A percentile compares a stretch with the other conserved stretches of the same genome.
Evolutionary conservation across 2,113 vertebrate species (phyloP).

Genomic region (Tenrec ecaudatus): DNA sequence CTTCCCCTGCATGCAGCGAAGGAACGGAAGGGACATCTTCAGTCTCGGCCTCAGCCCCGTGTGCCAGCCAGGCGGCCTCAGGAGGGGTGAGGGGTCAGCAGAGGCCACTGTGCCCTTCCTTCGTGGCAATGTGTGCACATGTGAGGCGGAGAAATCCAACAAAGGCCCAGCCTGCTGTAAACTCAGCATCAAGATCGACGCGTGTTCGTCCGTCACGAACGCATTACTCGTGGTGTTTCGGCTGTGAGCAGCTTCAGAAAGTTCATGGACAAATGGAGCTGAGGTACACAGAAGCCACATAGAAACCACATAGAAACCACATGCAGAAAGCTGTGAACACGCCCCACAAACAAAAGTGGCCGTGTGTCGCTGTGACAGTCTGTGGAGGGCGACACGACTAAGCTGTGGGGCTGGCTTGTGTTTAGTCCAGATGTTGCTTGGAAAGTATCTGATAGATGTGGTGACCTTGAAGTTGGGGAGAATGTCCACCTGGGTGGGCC

Average conservation of each 20-base stretch:
- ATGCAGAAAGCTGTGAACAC: no score
- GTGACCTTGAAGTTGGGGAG: not conserved
- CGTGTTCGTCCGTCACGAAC: not conserved
- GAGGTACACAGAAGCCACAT: no score
- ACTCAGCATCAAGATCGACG: not conserved
- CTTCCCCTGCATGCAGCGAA: rapidly evolving
- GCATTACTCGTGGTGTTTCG: not conserved
- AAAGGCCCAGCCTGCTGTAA: rapidly evolving
- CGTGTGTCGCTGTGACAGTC: not conserved
- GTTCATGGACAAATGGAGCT: no score
- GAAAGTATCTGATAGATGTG: not conserved
- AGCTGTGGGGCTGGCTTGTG: not conserved
- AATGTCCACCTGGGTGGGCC: not conserved
- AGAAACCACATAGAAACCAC: not conserved
- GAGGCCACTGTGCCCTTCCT: rapidly evolving
- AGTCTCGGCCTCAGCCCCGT: rapidly evolving
- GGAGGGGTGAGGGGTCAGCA: rapidly evolving
- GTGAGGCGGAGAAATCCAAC: not conserved
- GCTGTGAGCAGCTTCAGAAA: no score
- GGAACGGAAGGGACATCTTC: rapidly evolving
- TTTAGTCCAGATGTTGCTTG: not conserved
- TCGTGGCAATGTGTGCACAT: rapidly evolving
- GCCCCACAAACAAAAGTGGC: no score
- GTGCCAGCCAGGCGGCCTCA: rapidly evolving
- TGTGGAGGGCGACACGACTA: not conserved